A percentile compares a stretch with the other conserved stretches of the same genome.
phyloP scores from a whole-genome alignment of 2,888 invertebrate species.

The Baccha elongata region DNA sequence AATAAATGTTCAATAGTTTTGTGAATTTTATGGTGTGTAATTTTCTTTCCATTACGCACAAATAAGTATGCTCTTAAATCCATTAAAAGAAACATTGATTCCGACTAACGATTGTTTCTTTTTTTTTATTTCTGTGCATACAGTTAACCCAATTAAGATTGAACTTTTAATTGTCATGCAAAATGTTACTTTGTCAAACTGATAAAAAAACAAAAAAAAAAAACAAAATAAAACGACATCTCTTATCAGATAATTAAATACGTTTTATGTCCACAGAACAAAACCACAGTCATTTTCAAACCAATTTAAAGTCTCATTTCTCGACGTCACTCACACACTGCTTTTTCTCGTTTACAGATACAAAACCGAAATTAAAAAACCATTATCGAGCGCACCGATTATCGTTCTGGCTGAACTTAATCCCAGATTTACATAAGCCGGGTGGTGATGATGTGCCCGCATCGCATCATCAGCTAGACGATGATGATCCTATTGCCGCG shows the following conservation, averaged over 20 bases:
- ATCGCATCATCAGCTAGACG: conserved; percentile 92
- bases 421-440: conserved; percentile 94
- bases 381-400: conserved; percentile 96
- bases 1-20: no score
- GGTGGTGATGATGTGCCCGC: conserved; percentile 93
- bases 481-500: conserved; percentile 86
- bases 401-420: conserved; percentile 97
- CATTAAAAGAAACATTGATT: no score
- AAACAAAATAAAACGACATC: no score
- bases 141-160: background rate
- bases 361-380: conserved; percentile 94
- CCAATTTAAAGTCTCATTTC: conserved; percentile 55
- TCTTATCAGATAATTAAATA: conserved; percentile 24
- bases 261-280: conserved; percentile 4
- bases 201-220: background rate
- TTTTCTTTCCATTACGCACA: no score
- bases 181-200: no score
- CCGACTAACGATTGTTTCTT: no score
- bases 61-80: no score
- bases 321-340: conserved; percentile 50
- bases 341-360: conserved; percentile 84
- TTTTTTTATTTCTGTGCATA: no score
- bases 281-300: conserved; percentile 25
- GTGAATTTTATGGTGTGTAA: no score
- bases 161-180: background rate